Percentiles rank a stretch among this genome's conserved stretches.
Evolutionary conservation across 2,888 invertebrate species (phyloP).

Genomic region (Erannis defoliaria): DNA sequence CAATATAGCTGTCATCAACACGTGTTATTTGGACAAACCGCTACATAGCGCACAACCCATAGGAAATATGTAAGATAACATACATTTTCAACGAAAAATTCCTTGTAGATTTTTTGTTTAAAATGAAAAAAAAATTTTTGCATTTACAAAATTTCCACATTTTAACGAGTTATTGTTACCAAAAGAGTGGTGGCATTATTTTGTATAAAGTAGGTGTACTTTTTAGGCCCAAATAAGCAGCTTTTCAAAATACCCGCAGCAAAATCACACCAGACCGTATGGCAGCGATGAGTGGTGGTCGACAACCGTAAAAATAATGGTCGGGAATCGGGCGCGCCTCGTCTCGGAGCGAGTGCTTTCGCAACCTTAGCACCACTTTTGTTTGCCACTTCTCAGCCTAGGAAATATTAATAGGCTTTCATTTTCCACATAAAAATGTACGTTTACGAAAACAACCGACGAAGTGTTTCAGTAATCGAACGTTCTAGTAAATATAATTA

Average conservation of each 20-base stretch:
- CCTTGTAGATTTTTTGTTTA: no score
- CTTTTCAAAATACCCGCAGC: conserved; percentile 8
- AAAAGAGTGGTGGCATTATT: no score
- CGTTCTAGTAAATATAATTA: no score
- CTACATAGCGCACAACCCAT: no score
- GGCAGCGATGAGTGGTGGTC: conserved; percentile 66
- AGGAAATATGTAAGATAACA: no score
- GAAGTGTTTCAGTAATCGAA: background rate
- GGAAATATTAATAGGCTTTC: conserved; percentile 21
- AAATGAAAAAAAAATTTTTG: no score
- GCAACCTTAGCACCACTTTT: conserved; percentile 29
- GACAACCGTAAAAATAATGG: conserved; percentile 84
- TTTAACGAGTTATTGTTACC: no score
- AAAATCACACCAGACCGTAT: conserved; percentile 45
- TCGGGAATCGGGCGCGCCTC: conserved; percentile 58
- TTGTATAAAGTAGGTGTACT: no score
- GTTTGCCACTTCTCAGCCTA: conserved; percentile 28
- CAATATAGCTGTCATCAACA: no score
- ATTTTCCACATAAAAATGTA: background rate
- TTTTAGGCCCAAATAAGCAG: background rate
- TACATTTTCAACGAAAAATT: no score
- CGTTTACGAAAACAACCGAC: background rate
- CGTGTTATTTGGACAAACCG: no score
- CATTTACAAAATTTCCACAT: no score
- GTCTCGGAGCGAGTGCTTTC: conserved; percentile 21